Percentiles rank a stretch among this genome's conserved stretches.
These are phyloP conservation scores for Dendrolimus pini DNA, from an alignment of 2,888 invertebrate species.

Conservation along the genomic window DNA sequence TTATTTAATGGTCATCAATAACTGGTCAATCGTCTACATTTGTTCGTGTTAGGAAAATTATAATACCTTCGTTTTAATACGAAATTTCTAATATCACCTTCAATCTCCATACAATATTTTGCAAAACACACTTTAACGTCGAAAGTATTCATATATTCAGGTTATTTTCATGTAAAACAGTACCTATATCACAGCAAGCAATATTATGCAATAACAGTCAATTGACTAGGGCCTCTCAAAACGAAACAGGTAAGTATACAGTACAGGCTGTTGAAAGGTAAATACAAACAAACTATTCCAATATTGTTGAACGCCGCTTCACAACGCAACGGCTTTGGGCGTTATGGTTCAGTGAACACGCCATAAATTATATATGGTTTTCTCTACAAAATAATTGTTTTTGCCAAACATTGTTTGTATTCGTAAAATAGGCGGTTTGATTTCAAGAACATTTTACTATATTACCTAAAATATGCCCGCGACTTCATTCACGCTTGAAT, in stretches of 20 bases:
- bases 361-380: conserved; percentile 46
- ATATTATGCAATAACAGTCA: conserved; percentile 18
- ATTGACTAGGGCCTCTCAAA: conserved; percentile 19
- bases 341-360: conserved; percentile 39
- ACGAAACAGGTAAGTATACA: conserved; percentile 29
- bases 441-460: conserved; percentile 16
- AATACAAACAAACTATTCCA: conserved; percentile 55
- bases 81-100: too few relatives aligned
- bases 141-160: too few relatives aligned
- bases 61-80: too few relatives aligned
- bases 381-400: conserved; percentile 28
- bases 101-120: too few relatives aligned
- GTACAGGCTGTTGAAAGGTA: conserved; percentile 39
- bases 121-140: too few relatives aligned
- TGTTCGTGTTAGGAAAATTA: too few relatives aligned
- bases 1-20: too few relatives aligned
- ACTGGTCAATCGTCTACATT: too few relatives aligned
- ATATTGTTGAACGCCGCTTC: conserved; percentile 45
- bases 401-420: conserved; percentile 15
- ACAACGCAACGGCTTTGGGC: conserved; percentile 36
- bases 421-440: conserved; percentile 15
- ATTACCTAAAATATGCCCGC: not conserved
- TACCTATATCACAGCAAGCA: not conserved
- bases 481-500: too few relatives aligned
- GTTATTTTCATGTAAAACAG: too few relatives aligned